phyloP scores from a whole-genome alignment of 2,888 invertebrate species.

The Achlya flavicornis region DNA sequence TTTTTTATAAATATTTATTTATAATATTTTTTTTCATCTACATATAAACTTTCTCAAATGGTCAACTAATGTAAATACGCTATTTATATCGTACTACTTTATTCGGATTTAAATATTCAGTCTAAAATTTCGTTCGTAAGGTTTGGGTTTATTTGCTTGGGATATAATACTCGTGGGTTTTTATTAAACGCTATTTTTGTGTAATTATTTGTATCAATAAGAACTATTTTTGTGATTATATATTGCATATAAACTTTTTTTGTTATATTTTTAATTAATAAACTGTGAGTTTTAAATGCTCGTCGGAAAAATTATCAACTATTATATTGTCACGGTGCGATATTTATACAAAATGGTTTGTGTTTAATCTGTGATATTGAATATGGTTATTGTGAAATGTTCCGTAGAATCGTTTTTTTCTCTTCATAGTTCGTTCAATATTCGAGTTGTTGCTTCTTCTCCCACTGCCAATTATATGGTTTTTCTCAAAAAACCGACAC shows the following conservation, averaged over 20 bases:
- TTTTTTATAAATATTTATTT: conserved; percentile 52
- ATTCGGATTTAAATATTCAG: conserved; percentile 81
- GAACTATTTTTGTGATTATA: conserved; percentile 70
- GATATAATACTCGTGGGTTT: conserved; percentile 54
- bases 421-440: conserved; percentile 76
- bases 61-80: conserved; percentile 84
- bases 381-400: conserved; percentile 46
- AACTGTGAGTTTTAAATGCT: conserved; percentile 58
- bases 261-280: conserved; percentile 47
- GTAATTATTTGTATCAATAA: conserved; percentile 54
- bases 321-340: conserved; percentile 65
- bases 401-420: conserved; percentile 68
- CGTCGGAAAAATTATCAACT: conserved; percentile 39
- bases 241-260: conserved; percentile 60
- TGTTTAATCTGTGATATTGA: conserved; percentile 46
- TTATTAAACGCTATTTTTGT: conserved; percentile 54
- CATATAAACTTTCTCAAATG: conserved; percentile 82
- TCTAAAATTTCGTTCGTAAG: conserved; percentile 82
- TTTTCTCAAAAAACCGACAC: conserved; percentile 20
- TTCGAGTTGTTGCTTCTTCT: conserved; percentile 34
- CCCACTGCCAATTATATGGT: conserved; percentile 33
- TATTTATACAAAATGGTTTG: conserved; percentile 59
- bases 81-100: conserved; percentile 67
- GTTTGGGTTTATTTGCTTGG: conserved; percentile 77
- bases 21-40: conserved; percentile 36